Evolutionary conservation across 2,113 vertebrate species (phyloP), one percentile per base, ranked within the genome.

Genomic region (Stomatorhinus ivindoensis): DNA sequence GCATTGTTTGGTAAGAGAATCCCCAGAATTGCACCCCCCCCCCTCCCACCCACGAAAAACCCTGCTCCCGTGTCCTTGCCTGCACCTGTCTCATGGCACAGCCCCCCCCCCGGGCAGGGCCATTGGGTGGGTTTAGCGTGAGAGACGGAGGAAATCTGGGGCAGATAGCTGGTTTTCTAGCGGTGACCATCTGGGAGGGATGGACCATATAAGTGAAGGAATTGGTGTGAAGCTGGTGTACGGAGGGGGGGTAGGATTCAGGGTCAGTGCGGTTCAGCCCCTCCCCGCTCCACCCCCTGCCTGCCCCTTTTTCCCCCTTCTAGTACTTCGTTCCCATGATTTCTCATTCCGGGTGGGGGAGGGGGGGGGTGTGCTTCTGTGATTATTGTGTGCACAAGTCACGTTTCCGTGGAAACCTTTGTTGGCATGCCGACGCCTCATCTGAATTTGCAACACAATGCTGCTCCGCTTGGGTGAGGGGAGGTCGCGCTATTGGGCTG

Each of bases 361-460:
- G 89, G 58, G 51, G 90, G 88, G 92, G 90, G 89, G 17, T 7
- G 11, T 0, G 24, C 91, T 88, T 84, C 53, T 89, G 90, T 44
- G 90, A 88, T 76, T 35, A 91, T 91, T 91, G 91, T 92, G 76
- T 50, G 76, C 2, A 21, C 35, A 88, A 89, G 90, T 76, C 73
- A 83, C 27, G 91, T 92, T 91, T 92, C 93, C 87, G 61, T 89
- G 90, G 93, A 90, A 94, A 93, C 91, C 90, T 91, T 92, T 93
- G 84, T 93, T 87, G 65, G 87, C 46, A 89, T 84, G 87, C 89
- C 48, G 58, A 83, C 89, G 90, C 92, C 91, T 91, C 84, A 91
- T 93, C 92, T 88, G 73, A 73, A 94, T 93, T 92, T 92, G 91
- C 89, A 91, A 88, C 89, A 93, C 91, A 94, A 93, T 92, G 91